These are phyloP conservation scores for Hofmannophila pseudospretella DNA, from an alignment of 2,888 invertebrate species.

Conservation along the genomic window DNA sequence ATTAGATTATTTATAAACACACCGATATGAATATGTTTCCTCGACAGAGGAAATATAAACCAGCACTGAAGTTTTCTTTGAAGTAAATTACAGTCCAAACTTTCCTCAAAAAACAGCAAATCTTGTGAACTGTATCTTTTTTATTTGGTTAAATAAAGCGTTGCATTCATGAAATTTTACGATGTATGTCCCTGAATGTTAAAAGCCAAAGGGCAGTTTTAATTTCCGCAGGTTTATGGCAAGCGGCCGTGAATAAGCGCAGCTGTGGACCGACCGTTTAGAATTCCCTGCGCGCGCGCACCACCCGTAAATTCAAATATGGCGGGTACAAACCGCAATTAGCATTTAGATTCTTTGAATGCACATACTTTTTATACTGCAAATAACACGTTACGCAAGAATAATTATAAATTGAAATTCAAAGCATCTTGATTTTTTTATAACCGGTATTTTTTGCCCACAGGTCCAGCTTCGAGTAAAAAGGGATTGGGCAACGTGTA, in stretches of 20 bases:
- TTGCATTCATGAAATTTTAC: neutral
- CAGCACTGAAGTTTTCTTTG: neutral
- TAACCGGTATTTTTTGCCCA: slow-evolving; percentile 25
- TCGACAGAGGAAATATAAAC: neutral
- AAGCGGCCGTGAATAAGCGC: slow-evolving; percentile 38
- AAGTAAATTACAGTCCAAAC: neutral
- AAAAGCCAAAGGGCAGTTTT: slow-evolving; percentile 22
- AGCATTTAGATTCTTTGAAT: slow-evolving; percentile 44
- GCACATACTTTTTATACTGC: slow-evolving; percentile 36
- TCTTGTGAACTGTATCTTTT: neutral
- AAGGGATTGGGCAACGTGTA: slow-evolving; percentile 68
- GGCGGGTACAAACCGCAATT: slow-evolving; percentile 66
- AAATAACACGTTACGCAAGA: slow-evolving; percentile 31
- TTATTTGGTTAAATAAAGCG: neutral
- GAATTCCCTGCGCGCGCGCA: slow-evolving; percentile 52
- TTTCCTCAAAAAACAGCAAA: neutral
- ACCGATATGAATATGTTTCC: slow-evolving; percentile 6
- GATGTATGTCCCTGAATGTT: neutral
- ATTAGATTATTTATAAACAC: slow-evolving; percentile 41
- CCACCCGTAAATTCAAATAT: slow-evolving; percentile 59
- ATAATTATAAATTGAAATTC: slow-evolving; percentile 16
- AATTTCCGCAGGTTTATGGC: slow-evolving; percentile 35
- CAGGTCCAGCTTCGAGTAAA: slow-evolving; percentile 51
- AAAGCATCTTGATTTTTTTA: slow-evolving; percentile 6
- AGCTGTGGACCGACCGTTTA: slow-evolving; percentile 44